These are phyloP conservation scores for Flabesymbios commensalis DNA, from an alignment of 2,888 invertebrate species.

Conservation along the genomic window DNA sequence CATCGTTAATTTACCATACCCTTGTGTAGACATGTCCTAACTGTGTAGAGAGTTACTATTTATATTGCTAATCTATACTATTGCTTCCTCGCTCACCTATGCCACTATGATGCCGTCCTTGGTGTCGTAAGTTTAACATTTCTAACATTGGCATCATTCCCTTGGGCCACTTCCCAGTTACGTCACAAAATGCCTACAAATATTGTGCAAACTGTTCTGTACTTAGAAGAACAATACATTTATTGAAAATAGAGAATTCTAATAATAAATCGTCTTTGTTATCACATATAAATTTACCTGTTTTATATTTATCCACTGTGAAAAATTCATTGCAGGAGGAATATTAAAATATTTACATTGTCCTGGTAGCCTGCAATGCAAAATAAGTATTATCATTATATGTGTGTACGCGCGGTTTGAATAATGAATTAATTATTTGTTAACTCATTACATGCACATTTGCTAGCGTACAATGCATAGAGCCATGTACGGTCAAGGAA, in stretches of 20 bases:
- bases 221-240: too few species aligned
- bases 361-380: slow-evolving; percentile 60
- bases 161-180: slow-evolving; percentile 41
- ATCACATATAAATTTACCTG: slow-evolving; percentile 42
- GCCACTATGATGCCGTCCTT: slow-evolving; percentile 56
- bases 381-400: slow-evolving; percentile 2
- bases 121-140: slow-evolving; percentile 41
- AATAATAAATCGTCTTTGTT: not conserved
- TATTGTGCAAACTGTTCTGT: too few species aligned
- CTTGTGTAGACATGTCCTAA: too few species aligned
- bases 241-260: not conserved
- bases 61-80: too few species aligned
- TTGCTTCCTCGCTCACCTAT: slow-evolving; percentile 45
- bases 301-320: slow-evolving; percentile 69
- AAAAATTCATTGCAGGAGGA: slow-evolving; percentile 55
- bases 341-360: slow-evolving; percentile 63
- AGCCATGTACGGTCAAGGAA: too few species aligned
- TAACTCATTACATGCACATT: too few species aligned
- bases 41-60: too few species aligned
- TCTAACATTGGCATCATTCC: slow-evolving; percentile 52
- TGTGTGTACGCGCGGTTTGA: not conserved
- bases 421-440: not conserved
- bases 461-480: too few species aligned
- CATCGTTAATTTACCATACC: too few species aligned
- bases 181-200: slow-evolving; percentile 40